A percentile compares a stretch with the other conserved stretches of the same genome.
Conservation (phyloP, 2,888 invertebrate species). For the Teleiodes luculella region DNA sequence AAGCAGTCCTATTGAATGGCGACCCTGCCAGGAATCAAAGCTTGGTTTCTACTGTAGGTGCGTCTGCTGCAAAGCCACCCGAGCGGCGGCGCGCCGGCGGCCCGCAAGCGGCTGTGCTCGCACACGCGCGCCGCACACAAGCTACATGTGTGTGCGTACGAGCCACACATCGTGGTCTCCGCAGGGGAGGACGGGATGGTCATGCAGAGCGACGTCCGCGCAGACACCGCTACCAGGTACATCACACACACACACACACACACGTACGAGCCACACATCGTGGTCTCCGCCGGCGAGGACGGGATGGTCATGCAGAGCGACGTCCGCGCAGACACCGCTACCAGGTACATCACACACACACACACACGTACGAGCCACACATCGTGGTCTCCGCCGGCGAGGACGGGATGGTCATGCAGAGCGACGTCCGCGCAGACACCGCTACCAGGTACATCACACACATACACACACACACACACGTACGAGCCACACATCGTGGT, state of each 20-base stretch:
- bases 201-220: slow-evolving; percentile 89
- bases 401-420: too few relatives aligned
- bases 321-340: not conserved
- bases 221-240: slow-evolving; percentile 72
- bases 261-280: not conserved
- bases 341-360: too few relatives aligned
- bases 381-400: too few relatives aligned
- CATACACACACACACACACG: too few relatives aligned
- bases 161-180: slow-evolving; percentile 88
- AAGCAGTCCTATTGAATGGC: too few relatives aligned
- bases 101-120: slow-evolving; percentile 82
- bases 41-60: slow-evolving; percentile 65
- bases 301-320: not conserved
- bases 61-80: slow-evolving; percentile 79
- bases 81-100: slow-evolving; percentile 72
- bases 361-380: too few relatives aligned
- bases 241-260: not conserved
- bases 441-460: too few relatives aligned
- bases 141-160: slow-evolving; percentile 85
- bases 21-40: too few relatives aligned
- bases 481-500: too few relatives aligned
- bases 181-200: slow-evolving; percentile 94
- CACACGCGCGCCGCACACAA: slow-evolving; percentile 91
- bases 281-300: not conserved
- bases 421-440: too few relatives aligned